Evolutionary conservation across 1,140 invertebrate genomes (phyloP), one percentile per base, ranked within the genome.

Genomic region (Orchestia grillus): DNA sequence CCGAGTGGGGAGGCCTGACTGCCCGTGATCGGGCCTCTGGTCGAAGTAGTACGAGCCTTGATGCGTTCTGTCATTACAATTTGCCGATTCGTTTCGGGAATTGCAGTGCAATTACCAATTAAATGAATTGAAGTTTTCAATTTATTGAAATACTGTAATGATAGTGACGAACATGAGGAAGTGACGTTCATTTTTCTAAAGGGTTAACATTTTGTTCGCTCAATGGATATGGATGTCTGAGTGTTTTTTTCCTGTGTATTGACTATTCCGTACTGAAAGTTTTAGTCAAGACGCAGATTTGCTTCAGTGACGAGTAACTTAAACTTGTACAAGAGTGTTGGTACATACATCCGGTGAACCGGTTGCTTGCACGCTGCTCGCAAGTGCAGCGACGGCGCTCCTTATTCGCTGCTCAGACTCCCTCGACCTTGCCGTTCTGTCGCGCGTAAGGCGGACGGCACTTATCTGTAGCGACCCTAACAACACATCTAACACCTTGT

Each of bases 401-500:
- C 62, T 15, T 77, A 77, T 77, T 36, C 62, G 62, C 62, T 77
- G 28, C 62, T 77, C 62, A 77, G 1, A 15, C 62, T 77, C 3
- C 62, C 62, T 77, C 62, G 62, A 36, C 62, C 62, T 77, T 77
- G 15, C 62, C 62, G 62, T 19, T 77, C 62, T 28, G 28, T 36
- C 15, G 62, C 62, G 62, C 62, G 3, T 15, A 36, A 77, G 28
- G 11, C 15, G 15, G 62, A 23, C 15, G 62, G 36, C 36, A 77
- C 62, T 77, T 77, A 77, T 77, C 62, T 77, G 62, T 77, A 77
- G 62, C 62, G 62, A 77, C 62, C 15, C 62, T 77, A 77, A 77
- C 62, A 77, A 77, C 62, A 77, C 62, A 77, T 77, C 62, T 77
- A 77, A 77, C 62, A 77, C 62, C 62, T 77, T 77, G 62, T 77